Percentiles rank a stretch among this genome's conserved stretches.
Conservation (phyloP, 2,113 vertebrate genomes). For the Chloroceryle aenea region DNA sequence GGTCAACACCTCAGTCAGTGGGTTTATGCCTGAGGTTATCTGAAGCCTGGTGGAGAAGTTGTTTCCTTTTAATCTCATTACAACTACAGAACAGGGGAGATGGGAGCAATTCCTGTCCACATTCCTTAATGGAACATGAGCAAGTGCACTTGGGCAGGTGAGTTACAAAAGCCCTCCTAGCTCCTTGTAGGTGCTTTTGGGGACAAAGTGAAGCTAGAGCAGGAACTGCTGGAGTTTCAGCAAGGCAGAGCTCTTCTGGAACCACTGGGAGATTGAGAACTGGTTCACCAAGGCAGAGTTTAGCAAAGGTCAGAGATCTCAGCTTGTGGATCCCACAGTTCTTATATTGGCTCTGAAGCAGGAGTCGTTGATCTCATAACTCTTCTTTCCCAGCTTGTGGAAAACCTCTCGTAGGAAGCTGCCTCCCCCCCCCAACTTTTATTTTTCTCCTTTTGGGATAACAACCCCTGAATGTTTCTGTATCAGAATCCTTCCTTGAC, state of each 20-base stretch:
- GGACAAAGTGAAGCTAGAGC: neutral
- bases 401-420: neutral
- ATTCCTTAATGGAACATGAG: fast-evolving
- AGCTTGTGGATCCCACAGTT: neutral
- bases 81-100: neutral
- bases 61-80: fast-evolving
- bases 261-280: neutral
- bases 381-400: neutral
- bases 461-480: neutral
- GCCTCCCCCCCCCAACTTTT: neutral
- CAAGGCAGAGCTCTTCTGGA: neutral
- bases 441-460: neutral
- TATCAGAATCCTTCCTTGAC: neutral
- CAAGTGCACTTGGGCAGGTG: neutral
- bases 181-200: neutral
- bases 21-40: neutral
- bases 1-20: neutral
- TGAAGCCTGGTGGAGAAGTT: neutral
- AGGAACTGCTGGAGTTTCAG: neutral
- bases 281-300: neutral
- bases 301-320: neutral
- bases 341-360: neutral
- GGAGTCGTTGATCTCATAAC: neutral
- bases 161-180: neutral
- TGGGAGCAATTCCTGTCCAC: neutral